Evolutionary conservation across 2,888 invertebrate genomes (phyloP).

Genomic region (Chalcosyrphus nemorum): DNA sequence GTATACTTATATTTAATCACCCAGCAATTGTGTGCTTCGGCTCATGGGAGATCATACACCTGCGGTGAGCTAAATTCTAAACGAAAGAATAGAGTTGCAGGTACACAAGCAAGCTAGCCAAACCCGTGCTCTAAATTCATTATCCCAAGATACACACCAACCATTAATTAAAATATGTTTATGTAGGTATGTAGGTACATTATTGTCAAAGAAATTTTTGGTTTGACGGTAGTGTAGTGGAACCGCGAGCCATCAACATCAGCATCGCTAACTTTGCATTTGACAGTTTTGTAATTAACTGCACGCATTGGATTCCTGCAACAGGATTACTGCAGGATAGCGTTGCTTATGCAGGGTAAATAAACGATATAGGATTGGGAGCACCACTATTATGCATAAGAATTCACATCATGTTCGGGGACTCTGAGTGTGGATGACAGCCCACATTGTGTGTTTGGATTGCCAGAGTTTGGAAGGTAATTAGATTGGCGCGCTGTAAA

Average conservation of each 20-base stretch:
- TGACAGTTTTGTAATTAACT: conserved; percentile 83
- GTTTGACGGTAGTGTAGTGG: conserved; percentile 45
- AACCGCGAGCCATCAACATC: conserved; percentile 72
- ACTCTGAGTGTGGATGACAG: conserved; percentile 60
- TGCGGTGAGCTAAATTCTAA: conserved; percentile 8
- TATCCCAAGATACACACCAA: conserved; percentile 29
- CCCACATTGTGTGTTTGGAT: conserved; percentile 69
- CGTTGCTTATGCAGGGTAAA: conserved; percentile 45
- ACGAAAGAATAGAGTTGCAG: not conserved
- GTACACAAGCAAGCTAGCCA: not conserved
- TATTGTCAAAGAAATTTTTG: conserved; percentile 56
- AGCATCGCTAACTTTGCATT: conserved; percentile 78
- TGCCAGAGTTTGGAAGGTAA: conserved; percentile 67
- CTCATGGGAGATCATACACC: conserved; percentile 59
- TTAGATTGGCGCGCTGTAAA: conserved; percentile 69
- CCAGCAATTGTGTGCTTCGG: conserved; percentile 46
- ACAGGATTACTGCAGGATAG: conserved; percentile 8
- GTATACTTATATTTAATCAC: conserved; percentile 40
- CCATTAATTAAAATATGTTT: conserved; percentile 50
- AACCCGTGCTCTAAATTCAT: conserved; percentile 3
- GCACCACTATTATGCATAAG: conserved; percentile 18
- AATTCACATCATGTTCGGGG: conserved; percentile 50
- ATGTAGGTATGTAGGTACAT: conserved; percentile 27
- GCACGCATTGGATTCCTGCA: conserved; percentile 74
- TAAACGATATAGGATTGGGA: conserved; percentile 5